phyloP scores from a whole-genome alignment of 2,888 invertebrate species.

The Pemphredon lugubris region DNA sequence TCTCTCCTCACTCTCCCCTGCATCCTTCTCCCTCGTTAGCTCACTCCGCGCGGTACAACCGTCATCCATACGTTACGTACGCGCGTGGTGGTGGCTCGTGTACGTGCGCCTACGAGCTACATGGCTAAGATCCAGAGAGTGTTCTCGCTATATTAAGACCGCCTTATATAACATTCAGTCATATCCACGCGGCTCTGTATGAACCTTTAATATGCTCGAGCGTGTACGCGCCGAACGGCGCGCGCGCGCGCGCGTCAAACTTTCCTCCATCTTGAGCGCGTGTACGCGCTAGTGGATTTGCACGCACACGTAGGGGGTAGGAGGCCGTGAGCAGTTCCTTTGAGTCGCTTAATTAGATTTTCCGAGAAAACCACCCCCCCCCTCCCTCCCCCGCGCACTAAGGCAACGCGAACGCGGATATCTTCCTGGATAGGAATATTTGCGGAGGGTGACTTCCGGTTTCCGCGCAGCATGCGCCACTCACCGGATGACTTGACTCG shows the following conservation, averaged over 20 bases:
- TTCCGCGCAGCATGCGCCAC: too few species aligned
- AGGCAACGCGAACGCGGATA: background rate
- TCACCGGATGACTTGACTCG: too few species aligned
- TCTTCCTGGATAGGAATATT: constrained; percentile 17
- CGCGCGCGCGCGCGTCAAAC: background rate
- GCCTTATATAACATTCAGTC: constrained; percentile 72
- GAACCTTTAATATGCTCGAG: constrained; percentile 58
- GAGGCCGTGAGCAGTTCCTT: constrained; percentile 18
- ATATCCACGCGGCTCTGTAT: constrained; percentile 57
- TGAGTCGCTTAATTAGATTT: constrained; percentile 63
- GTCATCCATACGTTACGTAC: constrained; percentile 39
- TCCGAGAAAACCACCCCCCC: constrained; percentile 52
- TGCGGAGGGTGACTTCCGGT: constrained; percentile 38
- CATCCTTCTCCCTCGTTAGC: constrained; percentile 11
- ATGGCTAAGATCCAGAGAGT: constrained; percentile 74
- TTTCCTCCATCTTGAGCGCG: background rate
- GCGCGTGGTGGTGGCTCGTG: constrained; percentile 26
- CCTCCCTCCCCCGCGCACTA: background rate
- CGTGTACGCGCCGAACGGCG: constrained; percentile 23
- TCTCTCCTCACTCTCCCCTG: background rate
- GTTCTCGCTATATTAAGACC: constrained; percentile 73
- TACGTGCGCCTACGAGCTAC: constrained; percentile 58
- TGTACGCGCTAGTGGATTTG: background rate
- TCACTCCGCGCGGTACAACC: constrained; percentile 23
- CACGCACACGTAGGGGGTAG: background rate